Base-by-base conservation (phyloP, 2,113 vertebrate species). In the Notiomystis cincta region DNA sequence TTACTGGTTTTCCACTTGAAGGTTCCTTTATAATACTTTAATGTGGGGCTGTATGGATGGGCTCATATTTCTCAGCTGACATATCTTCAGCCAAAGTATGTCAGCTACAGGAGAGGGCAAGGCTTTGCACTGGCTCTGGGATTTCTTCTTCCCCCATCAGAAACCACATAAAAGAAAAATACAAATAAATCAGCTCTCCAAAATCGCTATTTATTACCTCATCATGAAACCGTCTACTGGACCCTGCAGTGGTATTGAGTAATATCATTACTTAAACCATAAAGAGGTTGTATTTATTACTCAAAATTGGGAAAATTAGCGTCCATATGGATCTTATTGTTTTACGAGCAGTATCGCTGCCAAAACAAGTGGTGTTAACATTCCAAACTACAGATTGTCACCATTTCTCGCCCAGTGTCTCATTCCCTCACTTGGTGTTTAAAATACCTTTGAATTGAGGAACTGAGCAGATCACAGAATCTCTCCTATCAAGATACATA, bases 271-370 rank as follows among this genome's bases (percentile, higher is more conserved):
- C 88, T 94, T 87, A 93, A 93, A 84, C 93, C 96, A 96, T 95
- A 90, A 95, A 96, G 88, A 93, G 85, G 64, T 66, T 90, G 76
- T 92, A 93, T 87, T 96, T 92, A 93, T 95, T 95, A 90, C 95
- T 90, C 81, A 90, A 84, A 96, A 96, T 94, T 93, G 86, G 61
- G 88, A 89, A 96, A 96, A 97, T 97, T 97, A 97, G 95, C 93
- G 93, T 93, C 85, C 95, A 97, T 93, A 95, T 95, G 95, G 95
- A 97, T 96, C 95, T 75, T 86, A 96, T 97, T 96, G 96, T 96
- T 92, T 93, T 93, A 96, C 57, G 77, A 87, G 77, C 86, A 79
- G 92, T 50, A 64, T 5, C 18, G 50, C 79, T 95, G 96, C 96
- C 96, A 97, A 94, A 96, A 96, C 79, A 95, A 97, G 82, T 90